phyloP scores from a whole-genome alignment of 1,140 invertebrate genomes.

The Atta texana region DNA sequence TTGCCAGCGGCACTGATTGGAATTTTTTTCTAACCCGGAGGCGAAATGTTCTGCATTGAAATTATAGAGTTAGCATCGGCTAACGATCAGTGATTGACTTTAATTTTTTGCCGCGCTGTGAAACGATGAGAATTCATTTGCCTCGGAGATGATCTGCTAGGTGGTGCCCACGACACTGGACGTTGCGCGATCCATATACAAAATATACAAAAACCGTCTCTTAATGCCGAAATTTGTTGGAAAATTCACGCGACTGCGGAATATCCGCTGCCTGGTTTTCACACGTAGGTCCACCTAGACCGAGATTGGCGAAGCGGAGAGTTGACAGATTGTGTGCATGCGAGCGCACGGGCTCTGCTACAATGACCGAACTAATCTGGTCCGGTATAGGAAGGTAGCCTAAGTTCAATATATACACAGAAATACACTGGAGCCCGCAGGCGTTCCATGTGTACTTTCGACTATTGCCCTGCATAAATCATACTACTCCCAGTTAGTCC shows the following conservation, averaged over 20 bases:
- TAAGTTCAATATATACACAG: constrained; percentile 81
- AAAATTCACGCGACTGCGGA: constrained; percentile 49
- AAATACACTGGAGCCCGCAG: constrained; percentile 76
- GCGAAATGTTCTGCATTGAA: constrained; percentile 44
- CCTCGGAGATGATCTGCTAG: neutral
- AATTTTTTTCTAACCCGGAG: constrained; percentile 17
- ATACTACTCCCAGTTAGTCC: constrained; percentile 51
- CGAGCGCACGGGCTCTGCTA: constrained; percentile 67
- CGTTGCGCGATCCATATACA: neutral
- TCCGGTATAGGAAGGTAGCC: constrained; percentile 75
- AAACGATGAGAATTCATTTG: neutral
- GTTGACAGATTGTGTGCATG: constrained; percentile 79
- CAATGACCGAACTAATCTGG: constrained; percentile 83
- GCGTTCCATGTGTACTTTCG: constrained; percentile 74
- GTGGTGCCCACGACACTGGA: too few relatives aligned
- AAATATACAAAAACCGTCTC: constrained; percentile 1
- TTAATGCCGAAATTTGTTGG: neutral
- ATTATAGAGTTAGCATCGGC: constrained; percentile 34
- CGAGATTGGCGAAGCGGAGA: constrained; percentile 70
- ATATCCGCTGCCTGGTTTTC: constrained; percentile 54
- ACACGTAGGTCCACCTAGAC: constrained; percentile 58
- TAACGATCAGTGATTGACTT: constrained; percentile 34
- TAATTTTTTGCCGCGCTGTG: constrained; percentile 17
- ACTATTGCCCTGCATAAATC: constrained; percentile 79
- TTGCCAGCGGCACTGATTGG: constrained; percentile 46